Evolutionary conservation across 1,140 invertebrate species (phyloP).

Genomic region (Phortica variegata): DNA sequence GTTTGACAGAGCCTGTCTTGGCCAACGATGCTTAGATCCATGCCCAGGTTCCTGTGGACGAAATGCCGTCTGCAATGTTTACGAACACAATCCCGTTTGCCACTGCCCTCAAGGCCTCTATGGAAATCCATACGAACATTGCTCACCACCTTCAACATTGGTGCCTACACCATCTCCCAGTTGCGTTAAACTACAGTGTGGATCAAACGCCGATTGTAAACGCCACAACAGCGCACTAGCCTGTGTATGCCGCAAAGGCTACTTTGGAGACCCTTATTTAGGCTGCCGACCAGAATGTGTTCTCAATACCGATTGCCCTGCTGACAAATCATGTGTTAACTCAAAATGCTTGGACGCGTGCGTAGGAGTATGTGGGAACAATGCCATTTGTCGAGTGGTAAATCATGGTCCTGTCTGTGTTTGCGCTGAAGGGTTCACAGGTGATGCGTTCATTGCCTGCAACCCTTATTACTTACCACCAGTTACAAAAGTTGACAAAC

Average conservation of each 20-base stretch:
- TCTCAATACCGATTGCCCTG: conserved; percentile 72
- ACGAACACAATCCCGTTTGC: conserved; percentile 77
- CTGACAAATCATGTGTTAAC: conserved; percentile 71
- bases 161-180: conserved; percentile 61
- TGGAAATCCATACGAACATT: conserved; percentile 82
- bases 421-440: conserved; percentile 70
- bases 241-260: conserved; percentile 68
- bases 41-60: conserved; percentile 79
- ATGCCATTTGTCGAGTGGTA: conserved; percentile 72
- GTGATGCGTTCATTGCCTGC: conserved; percentile 79
- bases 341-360: conserved; percentile 81
- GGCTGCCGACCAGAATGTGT: conserved; percentile 77
- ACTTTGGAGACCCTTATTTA: conserved; percentile 73
- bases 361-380: conserved; percentile 71
- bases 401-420: conserved; percentile 79
- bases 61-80: conserved; percentile 74
- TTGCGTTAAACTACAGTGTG: conserved; percentile 71
- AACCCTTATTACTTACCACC: conserved; percentile 53
- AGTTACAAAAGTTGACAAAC: conserved; percentile 10
- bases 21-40: conserved; percentile 74
- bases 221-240: conserved; percentile 62
- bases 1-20: conserved; percentile 74
- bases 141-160: conserved; percentile 59
- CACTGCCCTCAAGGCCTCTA: conserved; percentile 69
- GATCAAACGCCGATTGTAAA: conserved; percentile 73